Evolutionary conservation across 2,797 vertebrate species (phyloP).

Genomic region (Macropus fuliginosus): DNA sequence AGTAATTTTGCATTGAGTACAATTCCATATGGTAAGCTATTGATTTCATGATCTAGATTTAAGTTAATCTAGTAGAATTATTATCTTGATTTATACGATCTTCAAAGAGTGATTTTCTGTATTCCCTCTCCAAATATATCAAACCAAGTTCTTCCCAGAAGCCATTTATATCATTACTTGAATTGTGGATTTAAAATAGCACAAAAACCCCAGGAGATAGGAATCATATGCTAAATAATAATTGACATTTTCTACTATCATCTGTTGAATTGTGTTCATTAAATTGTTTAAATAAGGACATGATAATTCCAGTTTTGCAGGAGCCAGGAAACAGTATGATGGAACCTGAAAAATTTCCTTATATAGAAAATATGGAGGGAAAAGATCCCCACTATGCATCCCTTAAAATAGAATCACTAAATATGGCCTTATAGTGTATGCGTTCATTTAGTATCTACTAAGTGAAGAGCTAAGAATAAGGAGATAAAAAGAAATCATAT

Average conservation of each 20-base stretch:
- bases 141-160: conserved; percentile 20
- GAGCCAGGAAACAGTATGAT: background rate
- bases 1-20: background rate
- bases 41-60: background rate
- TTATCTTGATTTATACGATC: background rate
- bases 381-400: background rate
- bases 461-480: background rate
- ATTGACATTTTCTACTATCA: background rate
- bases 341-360: background rate
- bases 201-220: background rate
- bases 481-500: background rate
- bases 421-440: background rate
- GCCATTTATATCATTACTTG: background rate
- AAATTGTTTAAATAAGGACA: background rate
- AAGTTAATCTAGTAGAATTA: conserved; percentile 2
- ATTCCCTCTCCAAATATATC: conserved; percentile 38
- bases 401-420: background rate
- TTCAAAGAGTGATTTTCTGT: conserved; percentile 9
- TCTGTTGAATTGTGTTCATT: background rate
- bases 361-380: background rate
- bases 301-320: background rate
- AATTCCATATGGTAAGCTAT: conserved; percentile 8
- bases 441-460: background rate
- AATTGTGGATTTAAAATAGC: background rate
- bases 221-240: background rate